Percentiles rank a stretch among this genome's conserved stretches.
phyloP scores from a whole-genome alignment of 2,888 invertebrate species.

The Pachliopta kotzebuea region DNA sequence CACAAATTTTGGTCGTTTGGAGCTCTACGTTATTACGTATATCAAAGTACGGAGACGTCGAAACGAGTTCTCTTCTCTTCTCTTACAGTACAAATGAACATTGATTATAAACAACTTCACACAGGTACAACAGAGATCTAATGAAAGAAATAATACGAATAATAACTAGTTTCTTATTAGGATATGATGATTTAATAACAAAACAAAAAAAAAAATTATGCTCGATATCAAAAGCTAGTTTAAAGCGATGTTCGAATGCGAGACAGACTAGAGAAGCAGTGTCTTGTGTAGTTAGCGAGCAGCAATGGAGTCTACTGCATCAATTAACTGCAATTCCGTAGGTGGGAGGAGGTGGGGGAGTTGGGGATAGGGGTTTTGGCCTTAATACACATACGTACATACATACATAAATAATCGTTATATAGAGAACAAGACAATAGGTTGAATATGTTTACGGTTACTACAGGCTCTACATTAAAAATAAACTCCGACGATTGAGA shows the following conservation, averaged over 20 bases:
- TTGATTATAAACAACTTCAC: slow-evolving; percentile 73
- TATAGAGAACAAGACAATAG: slow-evolving; percentile 52
- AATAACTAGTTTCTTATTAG: slow-evolving; percentile 73
- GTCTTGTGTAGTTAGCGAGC: slow-evolving; percentile 64
- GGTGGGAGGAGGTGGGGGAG: slow-evolving; percentile 61
- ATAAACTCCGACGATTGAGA: slow-evolving; percentile 38
- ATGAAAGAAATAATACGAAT: slow-evolving; percentile 77
- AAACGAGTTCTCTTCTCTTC: slow-evolving; percentile 53
- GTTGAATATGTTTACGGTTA: slow-evolving; percentile 48
- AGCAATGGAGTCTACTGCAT: slow-evolving; percentile 76
- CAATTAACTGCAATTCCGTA: slow-evolving; percentile 64
- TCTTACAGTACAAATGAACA: slow-evolving; percentile 70
- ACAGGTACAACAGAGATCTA: slow-evolving; percentile 81
- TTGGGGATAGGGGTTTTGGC: slow-evolving; percentile 40
- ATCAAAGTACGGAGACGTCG: slow-evolving; percentile 57
- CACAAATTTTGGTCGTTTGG: slow-evolving; percentile 63
- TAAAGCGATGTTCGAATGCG: slow-evolving; percentile 71
- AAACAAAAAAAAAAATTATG: slow-evolving; percentile 55
- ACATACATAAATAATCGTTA: slow-evolving; percentile 43
- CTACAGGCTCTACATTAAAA: slow-evolving; percentile 34
- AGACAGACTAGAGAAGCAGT: slow-evolving; percentile 77
- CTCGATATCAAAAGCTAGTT: slow-evolving; percentile 69
- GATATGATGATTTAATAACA: slow-evolving; percentile 62
- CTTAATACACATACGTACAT: slow-evolving; percentile 37
- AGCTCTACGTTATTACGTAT: slow-evolving; percentile 64